A percentile compares a stretch with the other conserved stretches of the same genome.
Conservation (phyloP, 2,113 vertebrate genomes). For the Toxostoma redivivum region DNA sequence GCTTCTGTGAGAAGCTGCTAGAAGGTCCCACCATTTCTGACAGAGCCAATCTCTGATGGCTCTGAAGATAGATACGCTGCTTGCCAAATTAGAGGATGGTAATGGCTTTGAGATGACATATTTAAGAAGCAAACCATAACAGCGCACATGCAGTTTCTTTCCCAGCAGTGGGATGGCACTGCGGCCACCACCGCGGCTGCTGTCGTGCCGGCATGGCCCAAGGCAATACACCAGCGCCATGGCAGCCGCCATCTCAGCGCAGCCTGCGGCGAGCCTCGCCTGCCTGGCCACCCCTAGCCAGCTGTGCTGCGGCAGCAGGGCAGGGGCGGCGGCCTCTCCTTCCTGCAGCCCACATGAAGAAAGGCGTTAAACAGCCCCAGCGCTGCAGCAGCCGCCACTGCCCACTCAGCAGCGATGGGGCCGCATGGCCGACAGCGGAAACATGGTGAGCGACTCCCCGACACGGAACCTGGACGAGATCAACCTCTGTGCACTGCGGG, state of each 20-base stretch:
- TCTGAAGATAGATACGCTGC: background rate
- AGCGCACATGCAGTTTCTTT: rapidly evolving
- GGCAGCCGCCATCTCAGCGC: background rate
- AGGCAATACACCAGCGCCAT: background rate
- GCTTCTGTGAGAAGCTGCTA: background rate
- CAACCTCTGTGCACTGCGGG: rapidly evolving
- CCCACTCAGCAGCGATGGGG: background rate
- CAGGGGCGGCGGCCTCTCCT: background rate
- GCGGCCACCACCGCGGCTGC: too few relatives aligned
- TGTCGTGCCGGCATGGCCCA: rapidly evolving
- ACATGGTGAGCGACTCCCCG: background rate
- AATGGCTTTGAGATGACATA: background rate
- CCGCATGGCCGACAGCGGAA: background rate
- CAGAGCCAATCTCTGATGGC: background rate
- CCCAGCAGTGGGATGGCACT: background rate
- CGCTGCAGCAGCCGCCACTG: background rate
- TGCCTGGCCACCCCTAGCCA: background rate
- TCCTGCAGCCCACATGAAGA: background rate
- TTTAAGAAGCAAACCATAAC: background rate
- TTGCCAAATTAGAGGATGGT: background rate
- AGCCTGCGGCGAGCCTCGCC: rapidly evolving
- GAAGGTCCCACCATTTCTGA: background rate
- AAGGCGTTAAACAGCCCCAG: background rate
- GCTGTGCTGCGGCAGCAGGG: background rate
- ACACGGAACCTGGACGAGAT: rapidly evolving